A percentile compares a stretch with the other conserved stretches of the same genome.
These are phyloP conservation scores for Brachyalestes nurse DNA, from an alignment of 2,797 vertebrate genomes.

Conservation along the genomic window DNA sequence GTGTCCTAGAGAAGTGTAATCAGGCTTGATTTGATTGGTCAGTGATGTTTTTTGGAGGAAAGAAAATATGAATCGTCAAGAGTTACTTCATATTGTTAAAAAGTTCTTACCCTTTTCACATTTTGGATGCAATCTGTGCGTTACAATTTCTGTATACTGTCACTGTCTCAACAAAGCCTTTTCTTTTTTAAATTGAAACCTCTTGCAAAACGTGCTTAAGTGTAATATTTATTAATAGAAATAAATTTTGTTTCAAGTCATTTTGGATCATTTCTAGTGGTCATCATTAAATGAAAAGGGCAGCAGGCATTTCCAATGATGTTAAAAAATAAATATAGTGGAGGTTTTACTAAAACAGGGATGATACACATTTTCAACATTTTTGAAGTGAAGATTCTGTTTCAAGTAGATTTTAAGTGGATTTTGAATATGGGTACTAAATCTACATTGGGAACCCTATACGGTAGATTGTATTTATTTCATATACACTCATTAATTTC, in stretches of 20 bases:
- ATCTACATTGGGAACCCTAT: neutral
- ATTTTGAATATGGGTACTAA: neutral
- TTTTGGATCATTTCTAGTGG: neutral
- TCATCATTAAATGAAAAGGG: neutral
- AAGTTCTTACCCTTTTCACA: constrained; percentile 11
- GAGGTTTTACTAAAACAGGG: neutral
- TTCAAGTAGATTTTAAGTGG: neutral
- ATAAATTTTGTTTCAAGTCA: neutral
- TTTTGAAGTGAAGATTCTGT: neutral
- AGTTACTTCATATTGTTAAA: constrained; percentile 3
- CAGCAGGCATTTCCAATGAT: neutral
- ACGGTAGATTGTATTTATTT: neutral
- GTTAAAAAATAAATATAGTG: neutral
- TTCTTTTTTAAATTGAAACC: neutral
- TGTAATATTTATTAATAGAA: neutral
- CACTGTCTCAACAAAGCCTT: neutral
- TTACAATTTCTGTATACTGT: neutral
- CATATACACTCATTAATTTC: neutral
- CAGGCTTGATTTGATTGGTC: constrained; percentile 80
- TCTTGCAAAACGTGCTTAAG: neutral
- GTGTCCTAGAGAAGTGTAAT: constrained; percentile 85
- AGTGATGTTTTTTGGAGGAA: constrained; percentile 58
- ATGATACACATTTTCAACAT: neutral
- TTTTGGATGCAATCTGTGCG: neutral
- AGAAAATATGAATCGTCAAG: constrained; percentile 29